Percentiles rank a stretch among this genome's conserved stretches.
Evolutionary conservation across 2,113 vertebrate genomes (phyloP).

Genomic region (Thamnophis sirtalis): DNA sequence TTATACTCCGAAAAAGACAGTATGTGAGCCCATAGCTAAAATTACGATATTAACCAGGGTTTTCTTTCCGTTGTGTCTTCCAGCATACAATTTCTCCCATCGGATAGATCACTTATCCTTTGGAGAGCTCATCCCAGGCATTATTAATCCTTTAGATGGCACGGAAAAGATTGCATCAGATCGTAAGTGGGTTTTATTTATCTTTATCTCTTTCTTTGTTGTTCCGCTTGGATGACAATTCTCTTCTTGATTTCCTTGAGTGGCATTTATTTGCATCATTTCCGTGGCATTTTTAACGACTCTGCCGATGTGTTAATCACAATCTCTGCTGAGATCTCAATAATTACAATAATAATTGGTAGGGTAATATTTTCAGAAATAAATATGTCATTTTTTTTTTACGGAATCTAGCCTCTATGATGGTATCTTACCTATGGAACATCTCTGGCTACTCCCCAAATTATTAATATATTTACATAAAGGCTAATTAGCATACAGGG

Average conservation of each 20-base stretch:
- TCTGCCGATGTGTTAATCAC: neutral
- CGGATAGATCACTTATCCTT: conserved; percentile 97
- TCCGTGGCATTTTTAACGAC: neutral
- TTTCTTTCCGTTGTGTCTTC: conserved; percentile 43
- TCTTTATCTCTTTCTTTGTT: neutral
- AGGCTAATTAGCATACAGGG: neutral
- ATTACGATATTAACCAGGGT: neutral
- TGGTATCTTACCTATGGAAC: neutral
- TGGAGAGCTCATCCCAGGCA: conserved; percentile 88
- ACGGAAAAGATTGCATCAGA: conserved; percentile 91
- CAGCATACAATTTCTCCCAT: conserved; percentile 97
- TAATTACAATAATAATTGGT: neutral
- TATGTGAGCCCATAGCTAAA: neutral
- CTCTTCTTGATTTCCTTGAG: neutral
- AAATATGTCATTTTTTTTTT: neutral
- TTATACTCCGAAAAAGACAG: too few relatives aligned
- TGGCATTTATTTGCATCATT: neutral
- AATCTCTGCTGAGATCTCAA: neutral
- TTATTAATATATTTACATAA: neutral
- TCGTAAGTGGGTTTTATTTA: conserved; percentile 72
- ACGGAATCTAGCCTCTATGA: neutral
- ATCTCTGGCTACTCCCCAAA: neutral
- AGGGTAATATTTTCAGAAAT: neutral
- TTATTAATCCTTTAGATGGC: conserved; percentile 93
- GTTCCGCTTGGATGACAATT: neutral